These are phyloP conservation scores for Gallinago jamesoni DNA, from an alignment of 2,113 vertebrate species.

Conservation along the genomic window DNA sequence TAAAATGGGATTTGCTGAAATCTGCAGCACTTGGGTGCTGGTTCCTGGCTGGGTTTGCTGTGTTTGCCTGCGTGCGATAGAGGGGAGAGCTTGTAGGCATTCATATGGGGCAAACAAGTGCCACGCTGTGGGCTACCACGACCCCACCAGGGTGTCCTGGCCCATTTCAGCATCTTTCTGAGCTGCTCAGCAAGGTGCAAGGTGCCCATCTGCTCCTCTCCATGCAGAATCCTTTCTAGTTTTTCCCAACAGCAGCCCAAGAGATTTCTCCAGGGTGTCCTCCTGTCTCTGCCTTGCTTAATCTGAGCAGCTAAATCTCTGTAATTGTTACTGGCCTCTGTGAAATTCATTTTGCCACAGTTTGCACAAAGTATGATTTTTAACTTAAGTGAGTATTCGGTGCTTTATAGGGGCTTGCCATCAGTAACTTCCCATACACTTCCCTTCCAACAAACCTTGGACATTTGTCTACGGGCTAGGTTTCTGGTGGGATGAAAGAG, in stretches of 20 bases:
- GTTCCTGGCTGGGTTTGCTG: background rate
- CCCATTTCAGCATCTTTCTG: background rate
- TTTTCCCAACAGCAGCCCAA: background rate
- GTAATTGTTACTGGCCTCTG: background rate
- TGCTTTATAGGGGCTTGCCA: background rate
- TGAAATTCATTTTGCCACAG: background rate
- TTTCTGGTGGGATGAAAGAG: background rate
- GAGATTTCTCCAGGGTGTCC: background rate
- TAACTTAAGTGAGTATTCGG: background rate
- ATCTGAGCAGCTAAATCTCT: background rate
- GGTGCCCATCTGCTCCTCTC: background rate
- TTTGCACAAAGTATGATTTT: background rate
- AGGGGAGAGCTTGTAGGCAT: background rate
- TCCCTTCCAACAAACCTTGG: background rate
- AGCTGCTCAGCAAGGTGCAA: background rate
- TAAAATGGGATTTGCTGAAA: background rate
- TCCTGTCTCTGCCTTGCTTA: background rate
- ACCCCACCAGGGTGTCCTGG: fast-evolving
- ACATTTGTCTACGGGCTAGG: background rate
- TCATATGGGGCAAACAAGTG: fast-evolving
- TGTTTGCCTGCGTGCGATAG: background rate
- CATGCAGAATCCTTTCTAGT: background rate
- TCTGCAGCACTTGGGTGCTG: background rate
- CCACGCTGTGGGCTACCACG: fast-evolving
- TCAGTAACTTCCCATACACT: background rate